Evolutionary conservation across 1,140 invertebrate genomes (phyloP), one percentile per base, ranked within the genome.

Genomic region (Cephus cinctus): DNA sequence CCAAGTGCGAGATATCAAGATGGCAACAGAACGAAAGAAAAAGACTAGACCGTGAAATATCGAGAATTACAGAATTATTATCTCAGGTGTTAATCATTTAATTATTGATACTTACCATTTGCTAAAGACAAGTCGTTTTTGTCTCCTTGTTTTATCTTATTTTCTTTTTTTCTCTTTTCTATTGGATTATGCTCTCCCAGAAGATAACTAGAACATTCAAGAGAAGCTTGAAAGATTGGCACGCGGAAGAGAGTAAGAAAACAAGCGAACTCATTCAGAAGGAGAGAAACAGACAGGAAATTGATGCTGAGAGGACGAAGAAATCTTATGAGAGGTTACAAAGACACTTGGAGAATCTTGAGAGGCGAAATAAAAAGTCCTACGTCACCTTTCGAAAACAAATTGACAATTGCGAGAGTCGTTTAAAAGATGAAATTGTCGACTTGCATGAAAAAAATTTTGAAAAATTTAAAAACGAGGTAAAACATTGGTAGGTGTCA

Each of bases 331-430:
- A 53, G 30, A 45, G 47, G 18, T 55, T 50, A 27, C 54, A 63
- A 36, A 55, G 45, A 30, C 58, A 63, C 35, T 40, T 54, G 40
- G 41, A 56, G 32, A 51, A 49, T 53, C 52, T 59, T 32, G 52
- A 47, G 45, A 54, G 23, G 23, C 41, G 46, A 43, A 59, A 52
- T 50, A 50, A 52, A 36, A 59, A 54, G 20, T 53, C 54, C 22
- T 55, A 50, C 27, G 49, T 18, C 16, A 55, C 44, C 22, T 63
- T 65, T 55, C 57, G 54, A 27, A 47, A 59, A 34, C 56, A 56
- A 21, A 63, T 65, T 36, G 52, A 54, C 32, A 32, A 47, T 39
- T 61, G 56, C 53, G 56, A 59, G 38, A 45, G 50, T 43, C 41
- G 42, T 16, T 19, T 56, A 5, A 47, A 44, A 36, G 49, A 57